These are phyloP conservation scores for Drosophila pallidifrons DNA, from an alignment of 1,140 invertebrate genomes.

Conservation along the genomic window DNA sequence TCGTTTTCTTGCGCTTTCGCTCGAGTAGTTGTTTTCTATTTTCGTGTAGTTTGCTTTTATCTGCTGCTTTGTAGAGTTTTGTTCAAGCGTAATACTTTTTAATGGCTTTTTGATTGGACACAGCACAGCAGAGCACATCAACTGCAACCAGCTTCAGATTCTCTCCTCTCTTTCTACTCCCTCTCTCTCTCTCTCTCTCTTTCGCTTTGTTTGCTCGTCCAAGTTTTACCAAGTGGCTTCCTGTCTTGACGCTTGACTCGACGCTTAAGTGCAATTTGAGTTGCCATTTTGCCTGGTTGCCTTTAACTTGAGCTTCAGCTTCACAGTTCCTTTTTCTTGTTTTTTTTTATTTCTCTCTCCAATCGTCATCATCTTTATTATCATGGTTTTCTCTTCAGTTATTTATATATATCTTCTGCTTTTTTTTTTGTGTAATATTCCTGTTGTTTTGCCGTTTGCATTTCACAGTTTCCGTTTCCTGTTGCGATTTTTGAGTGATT, in stretches of 20 bases:
- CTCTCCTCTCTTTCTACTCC: not conserved
- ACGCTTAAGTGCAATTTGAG: slow-evolving; percentile 81
- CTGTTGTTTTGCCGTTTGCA: slow-evolving; percentile 66
- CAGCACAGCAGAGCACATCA: slow-evolving; percentile 45
- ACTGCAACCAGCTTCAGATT: slow-evolving; percentile 25
- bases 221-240: slow-evolving; percentile 77
- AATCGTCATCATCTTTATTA: slow-evolving; percentile 25
- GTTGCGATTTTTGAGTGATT: slow-evolving; percentile 47
- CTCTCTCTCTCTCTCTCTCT: not conserved
- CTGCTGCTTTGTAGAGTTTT: slow-evolving; percentile 81
- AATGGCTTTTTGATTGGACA: slow-evolving; percentile 84
- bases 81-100: slow-evolving; percentile 84
- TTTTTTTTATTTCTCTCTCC: not conserved
- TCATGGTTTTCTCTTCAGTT: slow-evolving; percentile 13
- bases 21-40: slow-evolving; percentile 10
- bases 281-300: slow-evolving; percentile 71
- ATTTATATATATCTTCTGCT: not conserved
- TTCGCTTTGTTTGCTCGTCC: slow-evolving; percentile 10
- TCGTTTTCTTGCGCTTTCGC: slow-evolving; percentile 2
- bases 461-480: slow-evolving; percentile 77
- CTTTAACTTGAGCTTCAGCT: slow-evolving; percentile 2
- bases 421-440: slow-evolving; percentile 31
- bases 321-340: not conserved
- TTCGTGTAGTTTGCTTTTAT: slow-evolving; percentile 64
- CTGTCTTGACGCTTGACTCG: slow-evolving; percentile 80